Percentiles rank a stretch among this genome's conserved stretches.
Conservation (phyloP, 64 coral and sea anemone species). For the Porites lutea region DNA sequence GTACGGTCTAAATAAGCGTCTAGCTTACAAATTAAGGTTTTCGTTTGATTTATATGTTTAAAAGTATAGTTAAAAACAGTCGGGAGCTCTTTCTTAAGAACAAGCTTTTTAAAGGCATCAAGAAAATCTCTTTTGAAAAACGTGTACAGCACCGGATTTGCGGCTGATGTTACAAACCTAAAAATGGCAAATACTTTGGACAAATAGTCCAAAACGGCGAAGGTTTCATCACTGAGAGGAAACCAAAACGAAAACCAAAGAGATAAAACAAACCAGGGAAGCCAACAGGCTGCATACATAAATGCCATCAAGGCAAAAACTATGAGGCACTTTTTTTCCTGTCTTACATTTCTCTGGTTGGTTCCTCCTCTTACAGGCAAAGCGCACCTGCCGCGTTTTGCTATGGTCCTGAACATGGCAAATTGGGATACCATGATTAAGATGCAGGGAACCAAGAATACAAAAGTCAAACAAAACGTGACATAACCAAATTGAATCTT, state of each 20-base stretch:
- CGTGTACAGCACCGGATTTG: slow-evolving; percentile 69
- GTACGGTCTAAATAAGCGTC: too few species aligned
- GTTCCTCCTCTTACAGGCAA: background rate
- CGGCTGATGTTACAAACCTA: slow-evolving; percentile 42
- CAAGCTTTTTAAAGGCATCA: slow-evolving; percentile 31
- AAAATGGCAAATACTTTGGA: slow-evolving; percentile 38
- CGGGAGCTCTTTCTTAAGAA: background rate
- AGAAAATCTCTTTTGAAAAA: slow-evolving; percentile 79
- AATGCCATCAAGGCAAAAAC: slow-evolving; percentile 60
- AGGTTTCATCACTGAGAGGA: background rate
- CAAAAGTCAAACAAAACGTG: slow-evolving; percentile 49
- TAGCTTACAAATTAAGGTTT: too few species aligned
- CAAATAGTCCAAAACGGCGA: background rate
- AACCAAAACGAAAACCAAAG: slow-evolving; percentile 31
- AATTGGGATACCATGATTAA: slow-evolving; percentile 46
- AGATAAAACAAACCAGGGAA: slow-evolving; percentile 64
- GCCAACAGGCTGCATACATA: slow-evolving; percentile 57
- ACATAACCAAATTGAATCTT: slow-evolving; percentile 38
- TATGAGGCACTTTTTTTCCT: slow-evolving; percentile 63
- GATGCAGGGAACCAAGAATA: slow-evolving; percentile 60
- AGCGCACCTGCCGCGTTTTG: background rate
- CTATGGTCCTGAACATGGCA: slow-evolving; percentile 44
- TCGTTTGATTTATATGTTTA: too few species aligned
- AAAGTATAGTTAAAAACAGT: background rate
- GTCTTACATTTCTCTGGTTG: background rate